Conservation (phyloP, 2,888 invertebrate genomes). For the Osmoderma eremita region DNA sequence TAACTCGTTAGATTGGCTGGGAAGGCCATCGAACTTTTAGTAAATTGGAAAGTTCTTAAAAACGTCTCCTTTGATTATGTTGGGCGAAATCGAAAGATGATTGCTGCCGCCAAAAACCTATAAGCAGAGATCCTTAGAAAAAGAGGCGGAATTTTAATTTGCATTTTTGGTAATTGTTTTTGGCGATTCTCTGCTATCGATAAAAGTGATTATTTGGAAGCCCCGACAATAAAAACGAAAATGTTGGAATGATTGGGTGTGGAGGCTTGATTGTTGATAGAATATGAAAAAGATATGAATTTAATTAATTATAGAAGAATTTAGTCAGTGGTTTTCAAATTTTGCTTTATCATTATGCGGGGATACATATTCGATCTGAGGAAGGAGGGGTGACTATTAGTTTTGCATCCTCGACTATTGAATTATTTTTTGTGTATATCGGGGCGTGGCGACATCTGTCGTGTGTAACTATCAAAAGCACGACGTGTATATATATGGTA, state of each 20-base stretch:
- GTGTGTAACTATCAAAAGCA: slow-evolving; percentile 11
- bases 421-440: slow-evolving; percentile 27
- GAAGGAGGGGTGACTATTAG: too few relatives aligned
- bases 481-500: not conserved
- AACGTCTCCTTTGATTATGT: not conserved
- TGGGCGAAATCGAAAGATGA: not conserved
- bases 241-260: too few relatives aligned
- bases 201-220: slow-evolving; percentile 10
- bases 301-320: slow-evolving; percentile 14
- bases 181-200: slow-evolving; percentile 9
- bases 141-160: slow-evolving; percentile 28
- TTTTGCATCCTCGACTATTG: slow-evolving; percentile 12
- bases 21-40: slow-evolving; percentile 28
- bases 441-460: slow-evolving; percentile 39
- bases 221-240: not conserved
- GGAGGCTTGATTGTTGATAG: not conserved
- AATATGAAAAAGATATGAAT: slow-evolving; percentile 7
- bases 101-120: slow-evolving; percentile 21
- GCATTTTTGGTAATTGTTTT: slow-evolving; percentile 29
- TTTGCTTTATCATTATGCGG: not conserved
- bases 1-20: slow-evolving; percentile 23
- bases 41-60: slow-evolving; percentile 31
- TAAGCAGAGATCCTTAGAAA: slow-evolving; percentile 8
- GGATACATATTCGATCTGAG: too few relatives aligned
- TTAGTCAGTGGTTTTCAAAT: not conserved